Base-by-base conservation (phyloP, 1,140 invertebrate species). In the Apolygus lucorum region DNA sequence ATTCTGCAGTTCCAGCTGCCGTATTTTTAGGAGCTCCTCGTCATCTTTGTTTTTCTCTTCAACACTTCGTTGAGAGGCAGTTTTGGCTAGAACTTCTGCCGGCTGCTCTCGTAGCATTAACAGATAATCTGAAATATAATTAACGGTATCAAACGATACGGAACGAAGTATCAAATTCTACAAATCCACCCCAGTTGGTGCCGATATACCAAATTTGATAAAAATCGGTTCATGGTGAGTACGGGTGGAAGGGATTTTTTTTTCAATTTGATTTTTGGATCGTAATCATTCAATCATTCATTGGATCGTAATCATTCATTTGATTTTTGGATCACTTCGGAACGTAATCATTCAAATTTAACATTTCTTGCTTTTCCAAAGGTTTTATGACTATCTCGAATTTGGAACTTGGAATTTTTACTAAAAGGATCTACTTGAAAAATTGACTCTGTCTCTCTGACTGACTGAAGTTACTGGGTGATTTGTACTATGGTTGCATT, bases 11-110 rank as follows among this genome's bases (percentile, higher is more conserved):
- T 92, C 89, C 66, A 83, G 81, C 71, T 85, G 82, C 52, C 89
- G 81, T 14, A 89, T 83, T 42, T 84, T 81, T 24, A 89, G 76
- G 27, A 93, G 81, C 78, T 89, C 89, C 75, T 87, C 86, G 76
- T 93, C 88, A 81, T 96, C 94, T 73, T 86, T 84, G 68, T 90
- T 78, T 80, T 92, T 90, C 82, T 96, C 90, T 77, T 85, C 81
- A 63, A 85, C 79, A 80, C 86, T 91, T 72, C 92, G 82, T 73
- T 88, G 84, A 67, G 91, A 79, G 22, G 89, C 91, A 26, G 89
- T 87, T 78, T 83, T 84, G 24, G 92, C 93, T 74, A 98, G 79
- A 70, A 88, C 85, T 54, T 85, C 85, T 13, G 93, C 88, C 76
- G 87, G 91, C 82, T 96, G 92, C 79, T 95, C 91, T 73, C 90